phyloP scores from a whole-genome alignment of 2,113 vertebrate genomes.

The Odontophorus gujanensis region DNA sequence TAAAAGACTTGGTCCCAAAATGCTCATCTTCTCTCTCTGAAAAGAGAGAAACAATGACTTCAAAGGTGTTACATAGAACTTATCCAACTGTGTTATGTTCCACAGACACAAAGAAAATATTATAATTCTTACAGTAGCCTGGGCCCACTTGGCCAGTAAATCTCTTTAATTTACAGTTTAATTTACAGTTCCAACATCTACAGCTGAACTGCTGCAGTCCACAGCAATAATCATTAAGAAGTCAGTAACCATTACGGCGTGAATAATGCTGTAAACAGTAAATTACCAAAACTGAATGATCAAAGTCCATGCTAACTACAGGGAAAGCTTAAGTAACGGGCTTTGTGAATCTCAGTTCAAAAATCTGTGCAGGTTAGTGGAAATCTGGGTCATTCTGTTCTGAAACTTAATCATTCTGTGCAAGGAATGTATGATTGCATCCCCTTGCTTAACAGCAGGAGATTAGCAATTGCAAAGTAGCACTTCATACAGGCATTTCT shows the following conservation, averaged over 20 bases:
- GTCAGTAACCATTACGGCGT: not conserved
- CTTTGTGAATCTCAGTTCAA: not conserved
- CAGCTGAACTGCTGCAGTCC: not conserved
- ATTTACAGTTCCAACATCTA: not conserved
- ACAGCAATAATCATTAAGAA: not conserved
- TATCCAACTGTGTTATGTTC: not conserved
- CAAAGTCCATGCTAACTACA: not conserved
- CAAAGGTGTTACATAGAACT: not conserved
- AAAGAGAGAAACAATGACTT: not conserved
- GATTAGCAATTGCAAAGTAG: not conserved
- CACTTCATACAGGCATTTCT: not conserved
- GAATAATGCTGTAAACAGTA: not conserved
- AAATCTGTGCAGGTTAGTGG: not conserved
- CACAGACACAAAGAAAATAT: not conserved
- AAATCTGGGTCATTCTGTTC: constrained; percentile 20
- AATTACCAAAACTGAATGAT: not conserved
- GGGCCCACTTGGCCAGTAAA: not conserved
- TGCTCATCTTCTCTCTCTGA: not conserved
- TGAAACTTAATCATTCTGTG: not conserved
- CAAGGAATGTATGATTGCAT: not conserved
- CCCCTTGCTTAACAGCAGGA: not conserved
- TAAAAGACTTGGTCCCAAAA: not conserved
- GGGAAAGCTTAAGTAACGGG: not conserved
- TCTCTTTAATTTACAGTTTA: not conserved
- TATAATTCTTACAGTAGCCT: not conserved